Conservation (phyloP, 2,888 invertebrate species). For the Cenopis cana region DNA sequence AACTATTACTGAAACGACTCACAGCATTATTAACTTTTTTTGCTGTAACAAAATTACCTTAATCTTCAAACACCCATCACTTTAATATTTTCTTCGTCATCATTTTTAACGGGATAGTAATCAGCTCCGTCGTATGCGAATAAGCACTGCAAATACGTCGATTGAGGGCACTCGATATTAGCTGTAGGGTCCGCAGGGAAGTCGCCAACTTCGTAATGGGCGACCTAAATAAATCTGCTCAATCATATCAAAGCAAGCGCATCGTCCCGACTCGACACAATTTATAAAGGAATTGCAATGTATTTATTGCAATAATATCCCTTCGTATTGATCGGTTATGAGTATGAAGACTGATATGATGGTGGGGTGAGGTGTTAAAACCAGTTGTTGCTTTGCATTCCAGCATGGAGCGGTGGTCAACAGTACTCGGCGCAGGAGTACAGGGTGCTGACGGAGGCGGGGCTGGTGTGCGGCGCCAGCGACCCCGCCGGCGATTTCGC, state of each 20-base stretch:
- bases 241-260: constrained; percentile 8
- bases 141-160: not conserved
- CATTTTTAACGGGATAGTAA: not conserved
- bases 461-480: constrained; percentile 66
- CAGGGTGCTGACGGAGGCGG: constrained; percentile 57
- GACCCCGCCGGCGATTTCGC: constrained; percentile 62
- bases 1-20: not conserved
- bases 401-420: constrained; percentile 43
- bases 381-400: constrained; percentile 2
- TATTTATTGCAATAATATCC: not conserved
- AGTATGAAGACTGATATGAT: not conserved
- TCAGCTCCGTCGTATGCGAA: not conserved
- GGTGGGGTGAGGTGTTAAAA: not conserved
- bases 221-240: constrained; percentile 32
- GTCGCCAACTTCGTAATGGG: constrained; percentile 13
- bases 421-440: constrained; percentile 45
- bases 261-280: constrained; percentile 17
- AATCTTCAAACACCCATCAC: no score
- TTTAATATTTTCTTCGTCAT: not conserved
- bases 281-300: constrained; percentile 3
- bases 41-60: no score
- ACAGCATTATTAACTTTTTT: no score
- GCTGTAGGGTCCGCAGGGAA: not conserved
- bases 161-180: not conserved
- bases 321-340: not conserved